Percentiles rank a stretch among this genome's conserved stretches.
These are phyloP conservation scores for Quadroppia sp. DNA, from an alignment of 2,888 invertebrate species.

Conservation along the genomic window DNA sequence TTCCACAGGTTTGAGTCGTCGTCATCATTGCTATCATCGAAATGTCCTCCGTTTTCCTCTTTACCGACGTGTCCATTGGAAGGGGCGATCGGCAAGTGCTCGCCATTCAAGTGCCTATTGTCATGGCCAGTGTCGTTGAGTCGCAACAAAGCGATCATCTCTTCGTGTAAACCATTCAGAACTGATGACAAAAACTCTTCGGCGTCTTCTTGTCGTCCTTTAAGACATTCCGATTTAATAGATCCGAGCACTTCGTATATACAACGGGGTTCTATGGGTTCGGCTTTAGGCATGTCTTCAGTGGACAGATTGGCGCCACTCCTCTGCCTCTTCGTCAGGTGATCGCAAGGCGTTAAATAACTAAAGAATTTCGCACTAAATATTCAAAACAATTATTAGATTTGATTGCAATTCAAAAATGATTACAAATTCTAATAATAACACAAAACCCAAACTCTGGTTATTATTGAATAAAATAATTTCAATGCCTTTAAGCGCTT, in stretches of 20 bases:
- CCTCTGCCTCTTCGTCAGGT: constrained; percentile 41
- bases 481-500: no score
- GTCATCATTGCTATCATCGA: constrained; percentile 48
- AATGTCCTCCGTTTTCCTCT: constrained; percentile 37
- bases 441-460: no score
- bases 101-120: constrained; percentile 68
- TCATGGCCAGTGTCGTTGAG: constrained; percentile 59
- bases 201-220: constrained; percentile 89
- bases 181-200: constrained; percentile 92
- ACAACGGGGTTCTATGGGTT: constrained; percentile 83
- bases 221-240: constrained; percentile 60
- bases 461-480: no score
- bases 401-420: not conserved
- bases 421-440: not conserved
- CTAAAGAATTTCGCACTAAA: constrained; percentile 69
- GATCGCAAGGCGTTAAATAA: constrained; percentile 61
- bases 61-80: constrained; percentile 49
- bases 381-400: not conserved
- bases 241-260: constrained; percentile 78
- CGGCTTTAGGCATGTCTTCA: constrained; percentile 58
- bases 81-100: constrained; percentile 37
- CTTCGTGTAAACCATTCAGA: constrained; percentile 89
- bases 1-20: constrained; percentile 51
- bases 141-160: constrained; percentile 76
- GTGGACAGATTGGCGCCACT: constrained; percentile 20